Conservation (phyloP, 2,888 invertebrate genomes). For the Ophion slaviceki region DNA sequence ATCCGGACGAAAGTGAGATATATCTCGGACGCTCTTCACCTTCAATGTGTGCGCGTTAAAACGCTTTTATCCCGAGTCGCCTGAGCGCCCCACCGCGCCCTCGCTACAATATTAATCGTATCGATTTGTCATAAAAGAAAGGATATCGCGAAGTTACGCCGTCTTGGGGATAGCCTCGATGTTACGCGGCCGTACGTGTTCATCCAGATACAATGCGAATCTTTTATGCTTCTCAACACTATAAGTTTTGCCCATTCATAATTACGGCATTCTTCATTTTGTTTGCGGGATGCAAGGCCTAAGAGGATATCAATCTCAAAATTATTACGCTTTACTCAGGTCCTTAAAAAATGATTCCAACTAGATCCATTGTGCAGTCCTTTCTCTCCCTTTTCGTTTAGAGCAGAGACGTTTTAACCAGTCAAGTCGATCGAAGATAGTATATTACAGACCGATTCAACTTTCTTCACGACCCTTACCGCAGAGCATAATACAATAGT, state of each 20-base stretch:
- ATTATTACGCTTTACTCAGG: conserved; percentile 10
- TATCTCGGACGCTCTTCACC: conserved; percentile 9
- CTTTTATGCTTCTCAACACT: conserved; percentile 22
- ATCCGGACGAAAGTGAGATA: conserved; percentile 46
- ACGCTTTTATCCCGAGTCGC: conserved; percentile 58
- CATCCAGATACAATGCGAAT: neutral
- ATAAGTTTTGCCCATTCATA: conserved; percentile 21
- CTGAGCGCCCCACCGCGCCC: conserved; percentile 26
- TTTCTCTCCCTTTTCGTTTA: neutral
- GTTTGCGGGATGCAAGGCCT: conserved; percentile 1
- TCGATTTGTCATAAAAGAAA: conserved; percentile 61
- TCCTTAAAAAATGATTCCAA: neutral
- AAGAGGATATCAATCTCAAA: neutral
- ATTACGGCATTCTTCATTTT: conserved; percentile 51
- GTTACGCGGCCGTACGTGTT: conserved; percentile 6
- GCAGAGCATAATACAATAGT: too few species aligned
- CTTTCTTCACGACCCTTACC: too few species aligned
- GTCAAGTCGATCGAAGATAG: neutral
- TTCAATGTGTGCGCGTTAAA: conserved; percentile 47
- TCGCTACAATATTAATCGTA: conserved; percentile 62
- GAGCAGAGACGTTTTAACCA: neutral
- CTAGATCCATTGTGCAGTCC: too few species aligned
- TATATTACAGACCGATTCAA: neutral
- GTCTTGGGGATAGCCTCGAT: neutral
- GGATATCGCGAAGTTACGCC: neutral